These are phyloP conservation scores for Meriones psammophilus DNA, from an alignment of 2,797 vertebrate species.

Conservation along the genomic window DNA sequence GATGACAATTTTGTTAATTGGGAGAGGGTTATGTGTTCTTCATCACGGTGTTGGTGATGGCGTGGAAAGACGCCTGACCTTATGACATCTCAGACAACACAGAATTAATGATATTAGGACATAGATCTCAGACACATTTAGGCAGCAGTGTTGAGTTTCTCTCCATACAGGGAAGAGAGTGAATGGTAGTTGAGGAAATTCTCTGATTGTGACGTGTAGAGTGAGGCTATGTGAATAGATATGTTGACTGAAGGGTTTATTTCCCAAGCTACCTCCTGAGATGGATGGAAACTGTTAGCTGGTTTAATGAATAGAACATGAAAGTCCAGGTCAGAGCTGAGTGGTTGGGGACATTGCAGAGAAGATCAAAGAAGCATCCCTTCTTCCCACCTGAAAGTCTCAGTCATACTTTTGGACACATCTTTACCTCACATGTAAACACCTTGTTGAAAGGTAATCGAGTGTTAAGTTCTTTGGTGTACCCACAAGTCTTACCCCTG, in stretches of 20 bases:
- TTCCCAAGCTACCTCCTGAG: neutral
- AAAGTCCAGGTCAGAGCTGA: neutral
- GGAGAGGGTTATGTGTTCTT: neutral
- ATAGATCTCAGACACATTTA: neutral
- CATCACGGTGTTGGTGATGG: neutral
- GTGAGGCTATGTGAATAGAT: neutral
- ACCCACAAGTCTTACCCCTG: neutral
- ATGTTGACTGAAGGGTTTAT: neutral
- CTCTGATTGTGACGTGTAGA: neutral
- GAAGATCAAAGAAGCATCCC: rapidly evolving
- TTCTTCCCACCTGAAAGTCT: neutral
- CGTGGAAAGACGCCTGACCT: neutral
- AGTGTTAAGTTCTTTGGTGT: neutral
- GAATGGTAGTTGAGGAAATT: neutral
- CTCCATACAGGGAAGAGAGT: neutral
- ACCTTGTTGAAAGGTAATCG: neutral
- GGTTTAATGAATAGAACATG: neutral
- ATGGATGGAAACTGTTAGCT: neutral
- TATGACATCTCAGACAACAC: neutral
- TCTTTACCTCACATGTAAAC: neutral
- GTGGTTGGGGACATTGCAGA: neutral
- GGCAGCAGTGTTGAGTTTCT: neutral
- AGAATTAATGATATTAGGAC: neutral
- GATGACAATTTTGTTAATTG: neutral
- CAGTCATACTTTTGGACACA: neutral